Base-by-base conservation (phyloP, 2,888 invertebrate species). In the Subacronicta megacephala region DNA sequence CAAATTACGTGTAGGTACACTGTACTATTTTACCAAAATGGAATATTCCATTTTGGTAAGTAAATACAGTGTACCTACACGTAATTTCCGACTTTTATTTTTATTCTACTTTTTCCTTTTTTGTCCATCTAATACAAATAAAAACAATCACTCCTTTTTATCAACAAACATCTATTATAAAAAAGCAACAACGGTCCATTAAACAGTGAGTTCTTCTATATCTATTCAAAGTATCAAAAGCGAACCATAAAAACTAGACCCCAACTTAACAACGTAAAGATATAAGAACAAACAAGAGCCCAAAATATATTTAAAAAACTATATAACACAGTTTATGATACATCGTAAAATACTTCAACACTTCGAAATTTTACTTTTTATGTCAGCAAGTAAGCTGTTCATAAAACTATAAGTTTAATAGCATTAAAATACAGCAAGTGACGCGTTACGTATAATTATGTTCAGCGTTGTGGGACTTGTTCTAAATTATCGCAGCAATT, bases 401-500 rank as follows among this genome's bases (percentile, higher is more conserved):
- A 41, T 46, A 66, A 26, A 45, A 43, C 31, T 16, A 44, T 38
- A 53, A 49, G n/a, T 13, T 20, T 41, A 45, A 36, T 23, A 62
- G 36, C 42, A 52, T 45, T 55, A 54, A 58, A 61, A 62, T 50
- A 56, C 58, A 57, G 63, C 63, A 64, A 70, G 52, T 62, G 54
- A 67, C 55, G 60, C 56, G 73, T 72, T 77, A 69, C 62, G 72
- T 72, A 76, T 72, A 69, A 80, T 76, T 66, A 66, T 71, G 62
- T 61, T 54, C 49, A 64, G 61, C 69, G 67, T 72, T 68, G 63
- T 66, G 72, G 67, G 69, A 62, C 68, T 68, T 46, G 75, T 73
- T 68, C 68, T 84, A 82, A 84, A 85, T 85, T 83, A 80, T 78
- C 71, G 77, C 66, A 75, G 81, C 80, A 82, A 81, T 79, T 86